Conservation (phyloP, 1,140 invertebrate species). For the Hylyphantes graminicola region DNA sequence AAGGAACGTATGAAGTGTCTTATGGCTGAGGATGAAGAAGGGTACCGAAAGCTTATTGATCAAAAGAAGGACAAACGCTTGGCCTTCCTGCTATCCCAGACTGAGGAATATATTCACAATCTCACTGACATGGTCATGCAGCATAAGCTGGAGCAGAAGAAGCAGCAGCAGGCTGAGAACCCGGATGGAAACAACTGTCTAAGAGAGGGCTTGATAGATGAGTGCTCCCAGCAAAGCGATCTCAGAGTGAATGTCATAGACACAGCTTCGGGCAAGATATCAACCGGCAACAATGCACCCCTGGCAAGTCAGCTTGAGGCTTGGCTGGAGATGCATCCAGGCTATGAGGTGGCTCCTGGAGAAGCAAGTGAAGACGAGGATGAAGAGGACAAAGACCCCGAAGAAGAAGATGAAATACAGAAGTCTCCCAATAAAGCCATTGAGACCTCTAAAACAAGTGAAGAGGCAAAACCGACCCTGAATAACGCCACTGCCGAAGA, state of each 20-base stretch:
- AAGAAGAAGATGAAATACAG: constrained; percentile 63
- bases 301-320: constrained; percentile 86
- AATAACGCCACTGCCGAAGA: constrained; percentile 74
- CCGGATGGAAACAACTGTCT: constrained; percentile 51
- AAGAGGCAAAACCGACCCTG: constrained; percentile 60
- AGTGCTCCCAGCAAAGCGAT: constrained; percentile 79
- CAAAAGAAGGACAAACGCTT: constrained; percentile 99
- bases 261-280: constrained; percentile 79
- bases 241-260: constrained; percentile 87
- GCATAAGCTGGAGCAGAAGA: constrained; percentile 88
- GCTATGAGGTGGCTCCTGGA: constrained; percentile 79
- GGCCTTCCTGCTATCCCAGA: constrained; percentile 96
- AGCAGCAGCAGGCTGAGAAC: constrained; percentile 68
- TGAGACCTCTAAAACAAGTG: neutral
- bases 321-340: constrained; percentile 73
- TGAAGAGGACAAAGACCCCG: constrained; percentile 73
- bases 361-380: constrained; percentile 68
- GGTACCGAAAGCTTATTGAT: constrained; percentile 95
- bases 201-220: constrained; percentile 68
- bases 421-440: neutral
- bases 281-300: constrained; percentile 92
- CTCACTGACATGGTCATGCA: constrained; percentile 96
- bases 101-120: constrained; percentile 97
- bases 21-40: constrained; percentile 97
- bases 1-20: constrained; percentile 98